Evolutionary conservation across 2,797 vertebrate species (phyloP), one percentile per base, ranked within the genome.

Genomic region (Schizopygopsis pylzovi): DNA sequence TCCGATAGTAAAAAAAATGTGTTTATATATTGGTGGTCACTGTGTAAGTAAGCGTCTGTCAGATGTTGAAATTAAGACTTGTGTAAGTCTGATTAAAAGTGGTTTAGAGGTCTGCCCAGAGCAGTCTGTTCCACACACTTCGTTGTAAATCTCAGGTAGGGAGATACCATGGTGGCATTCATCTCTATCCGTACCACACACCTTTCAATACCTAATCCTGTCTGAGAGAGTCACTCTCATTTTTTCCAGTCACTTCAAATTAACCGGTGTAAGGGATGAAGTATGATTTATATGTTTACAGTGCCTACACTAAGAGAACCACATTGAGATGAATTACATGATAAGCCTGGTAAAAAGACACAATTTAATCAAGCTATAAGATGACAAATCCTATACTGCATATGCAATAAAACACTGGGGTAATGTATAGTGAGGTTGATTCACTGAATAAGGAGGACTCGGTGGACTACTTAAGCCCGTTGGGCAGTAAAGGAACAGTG

Each of bases 191-290:
- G 71, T 86, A 88, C 91, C 93, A 86, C 92, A 93, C 92, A 93
- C 92, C 73, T 67, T 56, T 79, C 81, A 86, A 81, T 79, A 56
- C 76, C 83, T 65, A 28, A 68, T 22, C 87, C 85, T 85, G 71
- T 86, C 92, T 90, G 89, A 88, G 90, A 90, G 91, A 82, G 91
- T 73, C 86, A 87, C 89, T 91, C 91, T 93, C 91, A 93, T 88
- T 89, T 93, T 94, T 95, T 94, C 94, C 93, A 95, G 91, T 92
- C 92, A 84, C 25, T 85, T 88, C 89, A 90, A 94, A 94, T 94
- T 93, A 93, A 92, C 90, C 28, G 80, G 87, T 88, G 78, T 88
- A 82, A 92, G 91, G 92, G 92, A 91, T 93, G 92, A 92, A 91
- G 88, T 88, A 90, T 89, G 87, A 90, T 84, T 90, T 90, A 89